Evolutionary conservation across 2,797 vertebrate genomes (phyloP), one percentile per base, ranked within the genome.

Genomic region (Etheostoma perlongum): DNA sequence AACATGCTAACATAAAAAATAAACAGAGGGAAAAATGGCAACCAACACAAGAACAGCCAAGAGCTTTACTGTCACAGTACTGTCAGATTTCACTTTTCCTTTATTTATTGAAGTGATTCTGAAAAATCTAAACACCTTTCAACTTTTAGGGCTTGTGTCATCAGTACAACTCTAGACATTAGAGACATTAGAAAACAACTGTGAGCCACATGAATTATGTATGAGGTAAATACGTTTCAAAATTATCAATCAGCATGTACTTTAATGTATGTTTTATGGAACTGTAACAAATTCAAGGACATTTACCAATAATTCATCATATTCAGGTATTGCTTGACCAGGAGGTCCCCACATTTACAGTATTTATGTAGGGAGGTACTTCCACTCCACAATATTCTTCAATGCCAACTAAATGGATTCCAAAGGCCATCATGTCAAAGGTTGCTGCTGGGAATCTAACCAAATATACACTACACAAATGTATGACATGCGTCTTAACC

Each of bases 41-140:
- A 16, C n/a, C n/a, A 12, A 27, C 23, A 51, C 47, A 15, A 67
- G 11, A 60, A 60, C 9, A 63, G 57, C 67, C 47, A 0, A 51
- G 10, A 30, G 49, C 68, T 23, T 67, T 4, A 16, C 42, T 42
- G 40, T 67, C 72, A 57, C 42, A 6, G 49, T 2, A 15, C 54
- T 52, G 65, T 71, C 71, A 36, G 54, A 46, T 59, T 47, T 71
- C 10, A 36, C 54, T 52, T 67, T n/a, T 5, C 7, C 48, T 51
- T 63, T 13, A 44, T 52, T 65, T 64, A 27, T 4, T 19, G 42
- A 40, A 4, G 30, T 2, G 23, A 61, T 30, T 54, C 19, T 21
- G 36, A 52, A n/a, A 21, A 47, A 19, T 49, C 52, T 49, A 12
- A 59, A 51, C 12, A 23, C 44, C 10, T 62, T 49, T 63, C 21